Evolutionary conservation across 2,888 invertebrate species (phyloP), one percentile per base, ranked within the genome.

Genomic region (Ectemnius cavifrons): DNA sequence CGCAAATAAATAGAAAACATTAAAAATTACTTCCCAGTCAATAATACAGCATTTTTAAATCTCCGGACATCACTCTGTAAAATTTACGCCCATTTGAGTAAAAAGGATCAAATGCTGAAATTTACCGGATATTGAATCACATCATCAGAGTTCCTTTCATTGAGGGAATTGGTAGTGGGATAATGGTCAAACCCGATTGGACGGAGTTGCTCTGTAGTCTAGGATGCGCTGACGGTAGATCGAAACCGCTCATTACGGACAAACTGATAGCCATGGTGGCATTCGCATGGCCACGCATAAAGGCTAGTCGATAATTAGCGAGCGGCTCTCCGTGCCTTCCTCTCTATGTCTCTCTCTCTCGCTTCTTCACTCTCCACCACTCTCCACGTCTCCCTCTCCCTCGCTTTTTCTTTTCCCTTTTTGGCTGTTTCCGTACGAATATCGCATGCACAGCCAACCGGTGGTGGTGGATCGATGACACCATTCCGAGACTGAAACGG

Each of bases 171-270:
- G 8, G 6, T 6, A 37, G 37, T 37, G 37, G 37, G 37, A 37
- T 37, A 37, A 37, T 37, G 37, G 37, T 8, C 6, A 37, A 37
- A 37, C 37, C 37, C 37, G 37, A 8, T 37, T 37, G 8, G 37
- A 8, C 6, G 8, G 11, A 37, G 37, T 11, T 4, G 37, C 37
- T 37, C 6, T 37, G 60, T 60, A 63, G 65, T 73, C 72, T 67
- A 72, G 37, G 61, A 60, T 73, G 70, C 67, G 77, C 81, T 83
- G 78, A 82, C 77, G 78, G 82, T 84, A 85, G 84, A 85, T 84
- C 81, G 84, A 83, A 85, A 79, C 52, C 76, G 78, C 83, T 84
- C 82, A 77, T 82, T 84, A 85, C 78, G 76, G 72, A 67, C 77
- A 82, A 83, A 81, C 81, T 78, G 78, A 77, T 81, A 79, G 64